A percentile compares a stretch with the other conserved stretches of the same genome.
These are phyloP conservation scores for Hiodon tergisus DNA, from an alignment of 2,113 vertebrate species.

Conservation along the genomic window DNA sequence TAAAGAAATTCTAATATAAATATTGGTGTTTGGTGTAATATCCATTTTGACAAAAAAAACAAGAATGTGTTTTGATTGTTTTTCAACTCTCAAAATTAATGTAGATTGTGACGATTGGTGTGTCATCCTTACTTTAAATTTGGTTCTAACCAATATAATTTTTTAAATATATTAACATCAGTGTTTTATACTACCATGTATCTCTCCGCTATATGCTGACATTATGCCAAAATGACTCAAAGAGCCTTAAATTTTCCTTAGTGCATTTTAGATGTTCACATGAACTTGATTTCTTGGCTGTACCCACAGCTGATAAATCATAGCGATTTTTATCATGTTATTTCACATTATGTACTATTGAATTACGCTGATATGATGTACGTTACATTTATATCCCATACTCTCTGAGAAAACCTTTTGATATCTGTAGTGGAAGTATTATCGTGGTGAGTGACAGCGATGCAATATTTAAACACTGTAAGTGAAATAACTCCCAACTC, in stretches of 20 bases:
- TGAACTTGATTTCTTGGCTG: background rate
- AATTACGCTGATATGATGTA: slow-evolving; percentile 42
- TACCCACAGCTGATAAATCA: background rate
- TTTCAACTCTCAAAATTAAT: slow-evolving; percentile 20
- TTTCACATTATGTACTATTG: slow-evolving; percentile 29
- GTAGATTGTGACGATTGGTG: slow-evolving; percentile 11
- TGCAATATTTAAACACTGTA: slow-evolving; percentile 18
- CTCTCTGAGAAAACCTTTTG: slow-evolving; percentile 32
- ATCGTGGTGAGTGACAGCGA: slow-evolving; percentile 31
- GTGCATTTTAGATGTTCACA: slow-evolving; percentile 26
- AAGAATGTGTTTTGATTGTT: slow-evolving; percentile 17
- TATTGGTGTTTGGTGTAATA: slow-evolving; percentile 12
- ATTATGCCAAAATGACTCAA: slow-evolving; percentile 39
- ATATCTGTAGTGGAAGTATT: slow-evolving; percentile 22
- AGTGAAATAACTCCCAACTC: background rate
- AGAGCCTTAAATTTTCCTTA: slow-evolving; percentile 13
- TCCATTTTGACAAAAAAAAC: slow-evolving; percentile 1
- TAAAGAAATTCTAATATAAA: background rate
- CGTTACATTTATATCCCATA: slow-evolving; percentile 38
- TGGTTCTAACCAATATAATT: slow-evolving; percentile 33
- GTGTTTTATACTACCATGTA: slow-evolving; percentile 34
- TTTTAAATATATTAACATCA: slow-evolving; percentile 26
- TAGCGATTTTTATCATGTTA: slow-evolving; percentile 23
- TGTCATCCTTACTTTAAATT: slow-evolving; percentile 19
- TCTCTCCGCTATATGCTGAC: slow-evolving; percentile 9